Evolutionary conservation across 2,113 vertebrate genomes (phyloP).

Genomic region (Anguilla rostrata): DNA sequence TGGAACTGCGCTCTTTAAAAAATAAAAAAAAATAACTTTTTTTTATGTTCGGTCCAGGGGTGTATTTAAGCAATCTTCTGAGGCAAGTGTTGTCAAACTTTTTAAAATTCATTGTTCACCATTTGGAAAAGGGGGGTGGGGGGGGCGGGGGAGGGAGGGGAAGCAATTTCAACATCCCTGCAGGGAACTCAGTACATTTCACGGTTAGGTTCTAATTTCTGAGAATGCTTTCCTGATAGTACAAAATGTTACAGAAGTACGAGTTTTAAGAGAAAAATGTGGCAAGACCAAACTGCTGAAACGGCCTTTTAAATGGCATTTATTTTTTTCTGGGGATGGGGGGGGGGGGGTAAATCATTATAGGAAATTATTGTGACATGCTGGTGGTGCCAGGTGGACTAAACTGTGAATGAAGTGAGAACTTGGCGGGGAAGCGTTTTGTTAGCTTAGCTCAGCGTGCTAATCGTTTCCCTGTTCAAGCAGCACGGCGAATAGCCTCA

Average conservation of each 20-base stretch:
- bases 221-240: not conserved
- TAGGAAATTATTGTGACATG: too few species aligned
- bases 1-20: not conserved
- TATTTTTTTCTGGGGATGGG: too few species aligned
- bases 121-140: not conserved
- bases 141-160: too few species aligned
- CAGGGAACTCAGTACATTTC: not conserved
- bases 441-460: too few species aligned
- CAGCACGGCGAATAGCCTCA: too few species aligned
- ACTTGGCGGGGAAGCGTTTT: too few species aligned
- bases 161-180: not conserved
- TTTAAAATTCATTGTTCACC: not conserved
- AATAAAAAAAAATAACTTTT: too few species aligned
- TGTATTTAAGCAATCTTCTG: too few species aligned
- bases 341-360: too few species aligned
- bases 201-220: not conserved
- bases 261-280: not conserved
- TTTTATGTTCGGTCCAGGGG: not conserved
- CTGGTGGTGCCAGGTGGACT: too few species aligned
- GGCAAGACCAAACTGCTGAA: not conserved
- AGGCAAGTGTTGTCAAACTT: not conserved
- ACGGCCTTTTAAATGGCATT: not conserved
- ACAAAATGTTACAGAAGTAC: not conserved
- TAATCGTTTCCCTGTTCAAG: too few species aligned
- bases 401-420: too few species aligned